A percentile compares a stretch with the other conserved stretches of the same genome.
Conservation (phyloP, 2,113 vertebrate species). For the Dipodomys spectabilis region DNA sequence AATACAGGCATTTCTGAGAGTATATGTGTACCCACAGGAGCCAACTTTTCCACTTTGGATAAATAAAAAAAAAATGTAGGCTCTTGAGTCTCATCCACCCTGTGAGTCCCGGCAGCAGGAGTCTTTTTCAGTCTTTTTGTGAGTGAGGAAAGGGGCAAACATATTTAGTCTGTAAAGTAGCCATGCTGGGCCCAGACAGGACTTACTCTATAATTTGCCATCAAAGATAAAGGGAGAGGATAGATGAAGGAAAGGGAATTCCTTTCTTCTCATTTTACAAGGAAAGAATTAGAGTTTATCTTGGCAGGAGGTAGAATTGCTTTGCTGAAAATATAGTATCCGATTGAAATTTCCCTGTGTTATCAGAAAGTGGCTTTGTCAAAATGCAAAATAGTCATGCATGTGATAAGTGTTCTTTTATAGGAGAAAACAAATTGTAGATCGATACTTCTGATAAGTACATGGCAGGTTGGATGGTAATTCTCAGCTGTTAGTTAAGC, state of each 20-base stretch:
- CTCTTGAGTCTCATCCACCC: not conserved
- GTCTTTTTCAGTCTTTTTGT: not conserved
- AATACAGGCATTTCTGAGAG: not conserved
- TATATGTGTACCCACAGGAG: not conserved
- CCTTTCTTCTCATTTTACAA: constrained; percentile 34
- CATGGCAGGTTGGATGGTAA: not conserved
- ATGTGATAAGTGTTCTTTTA: constrained; percentile 19
- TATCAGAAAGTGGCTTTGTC: not conserved
- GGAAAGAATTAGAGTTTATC: constrained; percentile 55
- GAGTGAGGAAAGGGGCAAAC: not conserved
- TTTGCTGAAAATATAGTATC: constrained; percentile 36
- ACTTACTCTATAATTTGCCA: constrained; percentile 29
- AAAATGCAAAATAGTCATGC: constrained; percentile 16
- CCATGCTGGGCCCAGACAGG: not conserved
- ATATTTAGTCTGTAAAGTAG: constrained; percentile 39
- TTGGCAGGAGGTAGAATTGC: constrained; percentile 46
- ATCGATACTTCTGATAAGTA: constrained; percentile 30
- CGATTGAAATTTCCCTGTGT: constrained; percentile 47
- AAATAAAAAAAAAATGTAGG: not conserved
- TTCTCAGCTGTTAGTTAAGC: constrained; percentile 39
- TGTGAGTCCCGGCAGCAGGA: not conserved
- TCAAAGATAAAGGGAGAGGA: constrained; percentile 49
- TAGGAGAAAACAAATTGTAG: not conserved
- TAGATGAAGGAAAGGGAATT: constrained; percentile 40
- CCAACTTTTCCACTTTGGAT: not conserved